These are phyloP conservation scores for Papilio aristodemus DNA, from an alignment of 1,140 invertebrate species.

Conservation along the genomic window DNA sequence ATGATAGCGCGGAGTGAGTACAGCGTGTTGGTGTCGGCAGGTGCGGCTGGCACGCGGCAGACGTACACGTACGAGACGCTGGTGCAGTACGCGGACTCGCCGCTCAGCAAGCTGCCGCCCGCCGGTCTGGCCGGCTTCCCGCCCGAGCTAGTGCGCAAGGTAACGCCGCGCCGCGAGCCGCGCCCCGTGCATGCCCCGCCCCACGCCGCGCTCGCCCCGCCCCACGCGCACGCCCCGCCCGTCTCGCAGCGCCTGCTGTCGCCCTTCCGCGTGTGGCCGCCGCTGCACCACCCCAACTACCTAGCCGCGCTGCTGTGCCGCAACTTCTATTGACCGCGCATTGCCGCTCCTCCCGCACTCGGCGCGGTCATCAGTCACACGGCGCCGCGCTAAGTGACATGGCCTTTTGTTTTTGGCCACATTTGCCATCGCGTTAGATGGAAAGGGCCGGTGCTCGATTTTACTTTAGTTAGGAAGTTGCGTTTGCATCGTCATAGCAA, in stretches of 20 bases:
- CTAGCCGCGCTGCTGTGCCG: constrained; percentile 71
- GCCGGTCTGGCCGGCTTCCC: constrained; percentile 69
- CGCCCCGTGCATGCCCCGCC: constrained; percentile 34
- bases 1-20: too few relatives aligned
- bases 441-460: background rate
- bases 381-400: too few relatives aligned
- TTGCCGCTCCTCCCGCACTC: background rate
- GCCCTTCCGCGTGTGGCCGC: constrained; percentile 54
- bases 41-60: constrained; percentile 58
- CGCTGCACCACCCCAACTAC: constrained; percentile 68
- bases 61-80: constrained; percentile 77
- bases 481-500: constrained; percentile 3
- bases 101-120: constrained; percentile 77
- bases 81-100: constrained; percentile 77
- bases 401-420: background rate
- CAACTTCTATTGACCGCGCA: constrained; percentile 60
- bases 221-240: constrained; percentile 37
- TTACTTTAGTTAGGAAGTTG: background rate
- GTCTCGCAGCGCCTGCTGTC: constrained; percentile 31
- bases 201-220: constrained; percentile 34
- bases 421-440: background rate
- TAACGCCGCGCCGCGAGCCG: constrained; percentile 55
- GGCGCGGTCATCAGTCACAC: too few relatives aligned
- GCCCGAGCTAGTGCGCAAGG: constrained; percentile 76
- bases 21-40: constrained; percentile 42